Conservation (phyloP, 2,888 invertebrate species). For the Sminthurinus aureus region DNA sequence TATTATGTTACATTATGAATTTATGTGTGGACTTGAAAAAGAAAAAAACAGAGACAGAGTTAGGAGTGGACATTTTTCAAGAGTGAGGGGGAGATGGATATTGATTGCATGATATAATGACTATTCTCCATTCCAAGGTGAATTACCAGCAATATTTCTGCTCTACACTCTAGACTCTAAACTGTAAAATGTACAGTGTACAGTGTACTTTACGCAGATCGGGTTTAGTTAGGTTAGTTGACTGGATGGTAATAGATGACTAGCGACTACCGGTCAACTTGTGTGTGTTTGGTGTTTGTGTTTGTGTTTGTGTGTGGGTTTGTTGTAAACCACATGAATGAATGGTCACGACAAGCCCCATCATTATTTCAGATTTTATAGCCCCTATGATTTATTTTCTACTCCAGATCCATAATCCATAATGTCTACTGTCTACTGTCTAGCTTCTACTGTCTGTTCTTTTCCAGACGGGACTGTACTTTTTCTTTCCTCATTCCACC, state of each 20-base stretch:
- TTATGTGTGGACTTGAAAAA: background rate
- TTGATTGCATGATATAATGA: slow-evolving; percentile 32
- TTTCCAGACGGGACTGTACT: no score
- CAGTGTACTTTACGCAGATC: no score
- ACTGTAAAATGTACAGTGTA: no score
- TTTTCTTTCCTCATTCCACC: background rate
- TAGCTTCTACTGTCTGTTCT: background rate
- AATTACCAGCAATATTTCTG: no score
- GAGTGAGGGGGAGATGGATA: slow-evolving; percentile 15
- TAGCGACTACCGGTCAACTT: background rate
- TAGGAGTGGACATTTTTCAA: background rate
- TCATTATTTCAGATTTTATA: slow-evolving; percentile 42
- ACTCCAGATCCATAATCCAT: background rate
- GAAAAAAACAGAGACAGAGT: background rate
- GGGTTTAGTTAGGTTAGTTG: background rate
- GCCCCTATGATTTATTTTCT: slow-evolving; percentile 37
- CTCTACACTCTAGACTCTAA: no score
- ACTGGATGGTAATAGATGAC: slow-evolving; percentile 37
- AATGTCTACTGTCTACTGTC: no score
- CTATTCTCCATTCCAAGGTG: no score
- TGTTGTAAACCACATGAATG: slow-evolving; percentile 37
- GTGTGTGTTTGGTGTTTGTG: no score
- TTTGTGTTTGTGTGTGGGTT: slow-evolving; percentile 30
- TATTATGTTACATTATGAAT: background rate
- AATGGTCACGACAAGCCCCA: slow-evolving; percentile 41